Evolutionary conservation across 2,797 vertebrate species (phyloP), one percentile per base, ranked within the genome.

Genomic region (Oryzias dopingdopingensis): DNA sequence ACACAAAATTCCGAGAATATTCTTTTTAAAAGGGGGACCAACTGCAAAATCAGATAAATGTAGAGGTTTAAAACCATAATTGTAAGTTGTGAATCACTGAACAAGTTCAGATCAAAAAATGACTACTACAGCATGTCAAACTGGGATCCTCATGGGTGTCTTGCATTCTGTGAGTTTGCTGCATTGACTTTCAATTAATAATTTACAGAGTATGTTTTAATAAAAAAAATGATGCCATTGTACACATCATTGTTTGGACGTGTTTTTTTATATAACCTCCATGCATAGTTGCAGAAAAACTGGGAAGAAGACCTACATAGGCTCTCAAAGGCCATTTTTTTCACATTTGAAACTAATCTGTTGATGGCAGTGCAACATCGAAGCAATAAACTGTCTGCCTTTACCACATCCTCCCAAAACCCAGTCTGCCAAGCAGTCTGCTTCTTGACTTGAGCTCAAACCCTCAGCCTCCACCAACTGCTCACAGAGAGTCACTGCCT

Each of bases 181-280:
- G 70, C 63, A 76, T 68, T 46, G 59, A 53, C 70, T 17, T 58
- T 83, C 70, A 82, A 84, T 86, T 72, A 84, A 82, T 87, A 56
- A 81, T 81, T 62, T 26, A 54, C 52, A 64, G 62, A 56, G 63
- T 54, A 24, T 57, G 59, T 43, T 41, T 44, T 24, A 51, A 55
- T 74, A 60, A 42, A 17, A 49, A 26, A 26, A 26, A 26, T 13
- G 8, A 10, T 32, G 7, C 29, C 29, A 45, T 23, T 40, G 50
- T 43, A 66, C 68, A 60, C 51, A 59, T 62, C 68, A 72, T 40
- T 45, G 17, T 63, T 14, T 58, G 22, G 50, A 50, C 41, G 13
- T 48, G 40, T 5, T 46, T 44, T 22, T 32, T 15, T 26, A 12
- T 50, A 13, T 44, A 3, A 32, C 29, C 29, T 32, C 14, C 16